Base-by-base conservation (phyloP, 2,113 vertebrate genomes). In the Etheostoma cragini region DNA sequence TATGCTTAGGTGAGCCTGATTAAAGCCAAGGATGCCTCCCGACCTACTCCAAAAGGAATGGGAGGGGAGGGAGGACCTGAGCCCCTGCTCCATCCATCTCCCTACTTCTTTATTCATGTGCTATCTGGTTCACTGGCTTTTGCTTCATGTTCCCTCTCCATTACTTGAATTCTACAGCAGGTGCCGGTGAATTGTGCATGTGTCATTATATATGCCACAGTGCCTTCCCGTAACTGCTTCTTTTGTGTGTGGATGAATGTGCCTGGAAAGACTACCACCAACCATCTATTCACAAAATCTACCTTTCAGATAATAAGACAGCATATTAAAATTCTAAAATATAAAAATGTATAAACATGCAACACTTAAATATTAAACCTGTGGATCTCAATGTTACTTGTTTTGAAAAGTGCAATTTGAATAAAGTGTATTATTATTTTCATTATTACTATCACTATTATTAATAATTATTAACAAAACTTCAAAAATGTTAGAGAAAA, bases 1-100 rank as follows among this genome's bases (percentile, higher is more conserved):
- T 87, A 82, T 80, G 89, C 85, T 86, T 80, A 91, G 93, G 90
- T 88, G 91, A 90, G 91, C 72, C 87, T 90, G 93, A 93, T 94
- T 92, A 93, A 92, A 94, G 87, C 85, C 87, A 84, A 87, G 88
- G 88, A 91, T 87, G 76, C 78, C 82, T 90, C 89, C 78, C 77
- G 21, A 88, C 87, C 88, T 15, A 61, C 88, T 86, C 82, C 53
- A 13, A 80, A 88, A 78, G 87, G 84, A 84, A 88, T 80, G 78
- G 85, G 82, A 67, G 63, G 24, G 78, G 83, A 50, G 61, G 66
- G 74, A 69, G 81, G 78, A 53, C 58, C 52, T 3, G 8, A 67
- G 14, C 83, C 80, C 81, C 71, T 11, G 72, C 81, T 81, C 82
- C 86, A 92, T 93, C 91, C 72, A 86, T 93, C 92, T 92, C 86